These are phyloP conservation scores for Synergus laeviventris DNA, from an alignment of 2,888 invertebrate genomes.

Conservation along the genomic window DNA sequence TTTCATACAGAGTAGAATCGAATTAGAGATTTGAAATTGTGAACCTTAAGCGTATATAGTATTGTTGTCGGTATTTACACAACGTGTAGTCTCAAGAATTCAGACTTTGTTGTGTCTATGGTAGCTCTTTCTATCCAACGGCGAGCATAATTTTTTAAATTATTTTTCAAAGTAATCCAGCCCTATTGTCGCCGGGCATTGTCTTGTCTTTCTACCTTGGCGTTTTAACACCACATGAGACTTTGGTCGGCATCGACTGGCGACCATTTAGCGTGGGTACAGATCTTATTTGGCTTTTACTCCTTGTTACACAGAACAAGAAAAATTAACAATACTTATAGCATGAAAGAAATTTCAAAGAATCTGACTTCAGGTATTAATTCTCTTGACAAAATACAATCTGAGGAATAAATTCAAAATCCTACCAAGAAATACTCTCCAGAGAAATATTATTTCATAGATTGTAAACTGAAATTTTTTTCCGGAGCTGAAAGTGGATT, in stretches of 20 bases:
- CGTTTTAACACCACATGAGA: constrained; percentile 44
- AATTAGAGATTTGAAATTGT: neutral
- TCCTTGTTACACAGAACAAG: neutral
- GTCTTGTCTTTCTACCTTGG: constrained; percentile 64
- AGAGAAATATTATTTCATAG: neutral
- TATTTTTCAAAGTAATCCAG: constrained; percentile 42
- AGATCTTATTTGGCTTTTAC: constrained; percentile 19
- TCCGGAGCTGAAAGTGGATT: too few species aligned
- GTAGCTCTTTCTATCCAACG: constrained; percentile 23
- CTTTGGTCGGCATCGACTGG: constrained; percentile 30
- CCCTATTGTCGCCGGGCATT: constrained; percentile 70
- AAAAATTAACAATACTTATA: constrained; percentile 6
- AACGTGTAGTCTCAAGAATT: constrained; percentile 26
- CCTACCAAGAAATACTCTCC: neutral
- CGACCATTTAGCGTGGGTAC: constrained; percentile 36
- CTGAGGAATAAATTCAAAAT: neutral
- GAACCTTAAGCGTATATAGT: neutral
- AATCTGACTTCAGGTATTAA: neutral
- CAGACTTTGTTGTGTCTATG: constrained; percentile 34
- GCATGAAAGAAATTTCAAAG: constrained; percentile 4
- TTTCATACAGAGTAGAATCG: neutral
- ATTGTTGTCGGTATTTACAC: constrained; percentile 32
- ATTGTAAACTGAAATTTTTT: neutral
- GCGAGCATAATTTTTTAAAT: constrained; percentile 30
- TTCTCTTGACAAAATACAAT: neutral